These are phyloP conservation scores for Datnioides undecimradiatus DNA, from an alignment of 2,113 vertebrate genomes.

Conservation along the genomic window DNA sequence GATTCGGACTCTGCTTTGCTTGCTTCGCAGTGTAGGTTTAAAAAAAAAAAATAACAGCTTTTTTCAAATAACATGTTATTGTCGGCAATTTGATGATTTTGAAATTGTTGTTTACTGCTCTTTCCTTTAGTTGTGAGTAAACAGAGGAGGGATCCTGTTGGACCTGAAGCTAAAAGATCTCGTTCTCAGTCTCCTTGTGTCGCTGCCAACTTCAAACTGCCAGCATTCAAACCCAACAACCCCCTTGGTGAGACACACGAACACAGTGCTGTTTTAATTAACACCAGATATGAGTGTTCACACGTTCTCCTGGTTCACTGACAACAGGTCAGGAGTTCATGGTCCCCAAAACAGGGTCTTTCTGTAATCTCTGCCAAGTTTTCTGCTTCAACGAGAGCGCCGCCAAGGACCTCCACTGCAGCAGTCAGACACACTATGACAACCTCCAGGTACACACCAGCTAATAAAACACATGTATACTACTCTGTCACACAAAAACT, in stretches of 20 bases:
- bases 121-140: slow-evolving; percentile 58
- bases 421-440: slow-evolving; percentile 66
- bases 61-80: no score
- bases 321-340: slow-evolving; percentile 84
- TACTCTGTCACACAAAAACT: background rate
- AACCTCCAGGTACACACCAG: slow-evolving; percentile 67
- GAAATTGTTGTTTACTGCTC: no score
- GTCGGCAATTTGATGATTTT: no score
- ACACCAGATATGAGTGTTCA: no score
- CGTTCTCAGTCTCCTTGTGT: slow-evolving; percentile 55
- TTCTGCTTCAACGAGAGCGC: slow-evolving; percentile 65
- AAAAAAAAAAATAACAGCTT: no score
- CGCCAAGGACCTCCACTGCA: slow-evolving; percentile 63
- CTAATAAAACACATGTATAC: background rate
- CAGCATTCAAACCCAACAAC: slow-evolving; percentile 69
- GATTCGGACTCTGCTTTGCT: no score
- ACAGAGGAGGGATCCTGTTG: slow-evolving; percentile 12
- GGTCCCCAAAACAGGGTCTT: slow-evolving; percentile 80
- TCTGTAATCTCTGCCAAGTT: slow-evolving; percentile 80
- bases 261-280: background rate
- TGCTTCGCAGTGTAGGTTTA: no score
- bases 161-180: slow-evolving; percentile 59
- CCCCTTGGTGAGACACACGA: slow-evolving; percentile 73
- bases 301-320: no score
- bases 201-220: slow-evolving; percentile 52